Conservation (phyloP, 37 sponge, comb jelly and placozoan genomes). For the Diacarnus erythraeanus region DNA sequence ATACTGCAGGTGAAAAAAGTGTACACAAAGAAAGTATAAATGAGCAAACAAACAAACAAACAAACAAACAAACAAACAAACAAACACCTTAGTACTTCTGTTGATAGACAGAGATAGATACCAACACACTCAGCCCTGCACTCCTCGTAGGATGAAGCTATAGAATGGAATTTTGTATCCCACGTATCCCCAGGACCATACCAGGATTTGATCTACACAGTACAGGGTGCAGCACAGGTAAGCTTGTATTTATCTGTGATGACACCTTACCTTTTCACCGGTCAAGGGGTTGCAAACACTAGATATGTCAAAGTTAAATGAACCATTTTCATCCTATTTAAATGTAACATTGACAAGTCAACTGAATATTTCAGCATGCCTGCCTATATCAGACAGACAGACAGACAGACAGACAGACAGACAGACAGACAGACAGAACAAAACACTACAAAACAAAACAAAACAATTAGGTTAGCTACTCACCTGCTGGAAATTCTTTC, state of each 20-base stretch:
- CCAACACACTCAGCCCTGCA: slow-evolving; percentile 96
- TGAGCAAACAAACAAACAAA: background rate
- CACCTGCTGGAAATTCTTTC: slow-evolving; percentile 77
- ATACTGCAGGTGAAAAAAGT: slow-evolving; percentile 57
- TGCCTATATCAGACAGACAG: background rate
- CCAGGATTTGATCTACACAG: slow-evolving; percentile 67
- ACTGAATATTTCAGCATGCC: no score
- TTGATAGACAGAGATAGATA: slow-evolving; percentile 75
- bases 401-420: background rate
- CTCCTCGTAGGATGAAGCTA: slow-evolving; percentile 89
- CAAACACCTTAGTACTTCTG: slow-evolving; percentile 67
- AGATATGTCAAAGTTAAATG: slow-evolving; percentile 79
- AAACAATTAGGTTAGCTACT: background rate
- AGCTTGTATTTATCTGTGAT: background rate
- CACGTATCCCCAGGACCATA: slow-evolving; percentile 84
- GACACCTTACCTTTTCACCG: slow-evolving; percentile 69
- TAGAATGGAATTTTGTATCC: slow-evolving; percentile 65
- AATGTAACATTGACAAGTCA: no score
- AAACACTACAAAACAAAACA: background rate
- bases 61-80: background rate
- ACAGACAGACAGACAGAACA: background rate
- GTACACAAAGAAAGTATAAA: no score
- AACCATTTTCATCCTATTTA: slow-evolving; percentile 65
- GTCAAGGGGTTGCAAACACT: slow-evolving; percentile 70
- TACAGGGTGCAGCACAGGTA: background rate